Conservation (phyloP, 2,113 vertebrate genomes). For the Pleuronectes platessa region DNA sequence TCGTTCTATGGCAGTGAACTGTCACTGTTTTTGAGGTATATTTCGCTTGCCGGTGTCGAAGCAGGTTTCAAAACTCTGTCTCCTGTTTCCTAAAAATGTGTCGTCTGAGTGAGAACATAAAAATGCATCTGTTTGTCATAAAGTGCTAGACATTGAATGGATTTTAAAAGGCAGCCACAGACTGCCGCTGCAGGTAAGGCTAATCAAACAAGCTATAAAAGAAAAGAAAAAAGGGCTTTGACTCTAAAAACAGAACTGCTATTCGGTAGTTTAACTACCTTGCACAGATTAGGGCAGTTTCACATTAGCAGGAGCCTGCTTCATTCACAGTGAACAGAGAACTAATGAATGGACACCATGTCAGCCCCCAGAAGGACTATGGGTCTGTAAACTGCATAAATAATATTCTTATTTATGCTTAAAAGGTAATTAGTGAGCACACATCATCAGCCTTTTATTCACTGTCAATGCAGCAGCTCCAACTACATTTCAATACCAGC, state of each 20-base stretch:
- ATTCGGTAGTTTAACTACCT: neutral
- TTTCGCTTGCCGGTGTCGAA: slow-evolving; percentile 64
- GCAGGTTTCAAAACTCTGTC: slow-evolving; percentile 44
- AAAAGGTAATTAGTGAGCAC: neutral
- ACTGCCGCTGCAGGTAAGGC: slow-evolving; percentile 46
- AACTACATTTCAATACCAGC: neutral
- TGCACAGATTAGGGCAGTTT: slow-evolving; percentile 12
- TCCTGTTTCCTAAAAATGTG: slow-evolving; percentile 56
- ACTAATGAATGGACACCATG: neutral
- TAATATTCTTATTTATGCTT: neutral
- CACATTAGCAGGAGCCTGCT: neutral
- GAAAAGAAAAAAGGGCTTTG: slow-evolving; percentile 32
- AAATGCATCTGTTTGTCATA: slow-evolving; percentile 64
- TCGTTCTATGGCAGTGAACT: slow-evolving; percentile 73
- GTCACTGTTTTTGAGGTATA: slow-evolving; percentile 79
- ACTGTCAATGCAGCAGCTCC: slow-evolving; percentile 20
- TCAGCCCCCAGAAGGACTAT: neutral
- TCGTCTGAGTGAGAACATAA: slow-evolving; percentile 45
- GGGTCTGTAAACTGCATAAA: neutral
- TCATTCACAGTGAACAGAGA: slow-evolving; percentile 25
- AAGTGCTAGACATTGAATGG: slow-evolving; percentile 71
- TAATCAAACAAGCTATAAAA: slow-evolving; percentile 40
- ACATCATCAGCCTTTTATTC: neutral
- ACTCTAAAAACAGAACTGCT: slow-evolving; percentile 19
- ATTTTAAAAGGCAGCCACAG: slow-evolving; percentile 48